phyloP scores from a whole-genome alignment of 2,888 invertebrate genomes.

The Automeris io region DNA sequence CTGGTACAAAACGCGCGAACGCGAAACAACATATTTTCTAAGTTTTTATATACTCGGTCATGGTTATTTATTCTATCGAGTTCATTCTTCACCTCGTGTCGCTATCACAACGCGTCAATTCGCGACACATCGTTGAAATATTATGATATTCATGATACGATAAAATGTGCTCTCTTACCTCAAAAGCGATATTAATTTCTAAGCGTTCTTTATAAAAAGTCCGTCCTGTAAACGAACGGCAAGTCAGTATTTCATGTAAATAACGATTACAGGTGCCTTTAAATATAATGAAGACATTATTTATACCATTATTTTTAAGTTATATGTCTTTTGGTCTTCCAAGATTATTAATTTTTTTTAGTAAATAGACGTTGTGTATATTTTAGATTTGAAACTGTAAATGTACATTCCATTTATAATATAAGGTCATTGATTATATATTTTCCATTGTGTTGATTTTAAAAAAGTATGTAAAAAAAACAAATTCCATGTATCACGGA shows the following conservation, averaged over 20 bases:
- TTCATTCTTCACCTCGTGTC: no score
- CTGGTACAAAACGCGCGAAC: no score
- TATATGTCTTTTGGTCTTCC: conserved; percentile 11
- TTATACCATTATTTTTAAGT: conserved; percentile 3
- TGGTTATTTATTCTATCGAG: no score
- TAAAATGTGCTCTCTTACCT: conserved; percentile 10
- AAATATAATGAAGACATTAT: conserved; percentile 20
- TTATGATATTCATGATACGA: not conserved
- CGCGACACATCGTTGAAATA: no score
- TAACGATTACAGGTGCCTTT: conserved; percentile 14
- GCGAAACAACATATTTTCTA: no score
- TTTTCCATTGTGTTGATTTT: no score
- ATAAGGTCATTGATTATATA: no score
- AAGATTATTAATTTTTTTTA: not conserved
- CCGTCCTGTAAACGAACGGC: conserved; percentile 48
- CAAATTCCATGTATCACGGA: no score
- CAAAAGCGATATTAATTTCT: conserved; percentile 7
- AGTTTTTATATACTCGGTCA: no score
- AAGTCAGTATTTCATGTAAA: conserved; percentile 13
- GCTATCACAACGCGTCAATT: no score
- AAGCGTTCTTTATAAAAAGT: conserved; percentile 22
- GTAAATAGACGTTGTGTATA: conserved; percentile 7
- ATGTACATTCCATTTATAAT: conserved; percentile 11
- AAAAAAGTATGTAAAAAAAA: no score
- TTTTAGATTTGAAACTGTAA: not conserved